Conservation (phyloP, 2,888 invertebrate species). For the Acrobasis repandana region DNA sequence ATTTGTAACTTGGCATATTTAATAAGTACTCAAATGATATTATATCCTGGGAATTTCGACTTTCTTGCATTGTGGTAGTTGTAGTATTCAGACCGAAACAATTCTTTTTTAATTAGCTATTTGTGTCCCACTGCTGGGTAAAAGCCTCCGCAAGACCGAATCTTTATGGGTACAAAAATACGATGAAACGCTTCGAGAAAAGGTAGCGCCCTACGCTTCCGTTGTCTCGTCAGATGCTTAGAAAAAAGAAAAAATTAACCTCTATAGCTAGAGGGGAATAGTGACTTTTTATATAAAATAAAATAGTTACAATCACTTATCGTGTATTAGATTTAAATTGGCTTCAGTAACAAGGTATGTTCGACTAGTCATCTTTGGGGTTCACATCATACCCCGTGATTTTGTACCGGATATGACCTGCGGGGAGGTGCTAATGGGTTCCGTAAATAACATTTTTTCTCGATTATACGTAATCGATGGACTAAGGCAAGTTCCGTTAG, state of each 20-base stretch:
- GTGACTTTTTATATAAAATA: constrained; percentile 26
- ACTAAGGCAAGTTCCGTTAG: constrained; percentile 44
- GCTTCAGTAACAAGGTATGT: constrained; percentile 43
- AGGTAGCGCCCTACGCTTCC: too few relatives aligned
- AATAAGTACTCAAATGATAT: too few relatives aligned
- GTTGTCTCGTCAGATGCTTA: too few relatives aligned
- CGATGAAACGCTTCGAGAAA: too few relatives aligned
- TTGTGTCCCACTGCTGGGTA: too few relatives aligned
- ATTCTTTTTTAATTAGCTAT: too few relatives aligned
- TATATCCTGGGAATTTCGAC: too few relatives aligned
- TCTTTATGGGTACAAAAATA: too few relatives aligned
- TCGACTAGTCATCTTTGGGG: constrained; percentile 57
- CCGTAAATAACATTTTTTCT: constrained; percentile 55
- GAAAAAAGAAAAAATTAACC: not conserved
- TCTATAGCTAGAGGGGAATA: constrained; percentile 15
- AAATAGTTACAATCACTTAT: constrained; percentile 40
- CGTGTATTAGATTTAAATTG: constrained; percentile 57
- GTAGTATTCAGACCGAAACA: too few relatives aligned
- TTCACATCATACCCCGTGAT: constrained; percentile 57
- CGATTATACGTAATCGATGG: constrained; percentile 51
- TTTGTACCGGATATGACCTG: constrained; percentile 70
- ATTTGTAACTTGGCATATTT: too few relatives aligned
- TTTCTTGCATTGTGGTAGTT: too few relatives aligned
- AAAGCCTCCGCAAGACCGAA: too few relatives aligned
- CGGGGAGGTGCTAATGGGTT: constrained; percentile 69